These are phyloP conservation scores for Hipposideros armiger DNA, from an alignment of 2,113 vertebrate genomes.

Conservation along the genomic window DNA sequence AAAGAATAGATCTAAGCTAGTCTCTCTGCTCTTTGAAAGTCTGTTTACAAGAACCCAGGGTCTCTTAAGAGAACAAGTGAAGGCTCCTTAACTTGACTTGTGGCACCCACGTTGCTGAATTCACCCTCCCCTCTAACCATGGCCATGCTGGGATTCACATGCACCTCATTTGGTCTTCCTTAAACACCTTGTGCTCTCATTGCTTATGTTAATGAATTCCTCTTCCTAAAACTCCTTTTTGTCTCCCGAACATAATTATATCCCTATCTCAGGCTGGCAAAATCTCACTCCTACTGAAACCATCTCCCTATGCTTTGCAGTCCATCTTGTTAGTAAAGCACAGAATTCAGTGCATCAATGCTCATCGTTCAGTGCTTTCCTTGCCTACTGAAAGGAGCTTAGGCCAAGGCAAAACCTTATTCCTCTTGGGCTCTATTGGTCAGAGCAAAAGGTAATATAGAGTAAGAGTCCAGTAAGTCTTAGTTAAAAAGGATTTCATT, in stretches of 20 bases:
- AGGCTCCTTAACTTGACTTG: neutral
- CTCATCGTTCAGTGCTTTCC: neutral
- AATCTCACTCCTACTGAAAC: neutral
- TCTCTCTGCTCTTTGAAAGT: neutral
- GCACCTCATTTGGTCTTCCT: neutral
- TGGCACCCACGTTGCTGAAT: rapidly evolving
- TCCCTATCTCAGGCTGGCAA: neutral
- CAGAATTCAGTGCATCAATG: neutral
- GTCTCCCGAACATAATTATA: neutral
- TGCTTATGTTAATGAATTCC: neutral
- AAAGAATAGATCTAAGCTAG: neutral
- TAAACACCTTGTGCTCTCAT: neutral
- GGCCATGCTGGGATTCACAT: neutral
- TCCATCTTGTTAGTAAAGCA: neutral
- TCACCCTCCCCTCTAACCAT: neutral
- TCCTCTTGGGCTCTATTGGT: neutral
- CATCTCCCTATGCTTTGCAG: neutral
- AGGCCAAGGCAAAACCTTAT: neutral
- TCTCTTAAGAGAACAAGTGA: neutral
- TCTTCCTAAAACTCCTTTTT: neutral
- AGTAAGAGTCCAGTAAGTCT: neutral
- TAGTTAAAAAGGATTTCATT: neutral
- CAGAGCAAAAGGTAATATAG: neutral
- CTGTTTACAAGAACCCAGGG: neutral
- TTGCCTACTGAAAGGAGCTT: neutral